These are phyloP conservation scores for Aporophyla lueneburgensis DNA, from an alignment of 2,888 invertebrate species.

Conservation along the genomic window DNA sequence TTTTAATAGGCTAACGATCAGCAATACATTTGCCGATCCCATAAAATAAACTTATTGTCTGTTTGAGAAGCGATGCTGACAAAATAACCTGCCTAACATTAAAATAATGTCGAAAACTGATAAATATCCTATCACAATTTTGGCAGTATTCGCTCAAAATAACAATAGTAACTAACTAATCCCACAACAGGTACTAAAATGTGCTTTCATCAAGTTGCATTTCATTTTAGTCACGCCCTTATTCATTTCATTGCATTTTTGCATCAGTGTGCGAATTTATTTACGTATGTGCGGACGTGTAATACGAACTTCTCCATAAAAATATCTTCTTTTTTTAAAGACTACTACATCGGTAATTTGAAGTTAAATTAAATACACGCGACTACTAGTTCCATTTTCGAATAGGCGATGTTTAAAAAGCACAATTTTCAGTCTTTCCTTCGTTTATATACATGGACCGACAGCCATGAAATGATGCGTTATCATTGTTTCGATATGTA, in stretches of 20 bases:
- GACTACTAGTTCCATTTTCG: slow-evolving; percentile 50
- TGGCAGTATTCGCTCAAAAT: slow-evolving; percentile 50
- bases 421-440: slow-evolving; percentile 86
- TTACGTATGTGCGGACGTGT: slow-evolving; percentile 41
- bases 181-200: slow-evolving; percentile 47
- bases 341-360: slow-evolving; percentile 41
- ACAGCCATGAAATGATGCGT: slow-evolving; percentile 63
- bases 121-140: slow-evolving; percentile 38
- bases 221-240: slow-evolving; percentile 32
- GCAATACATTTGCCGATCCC: slow-evolving; percentile 45
- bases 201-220: slow-evolving; percentile 31
- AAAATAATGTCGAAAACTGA: slow-evolving; percentile 46
- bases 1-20: slow-evolving; percentile 51
- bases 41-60: slow-evolving; percentile 65
- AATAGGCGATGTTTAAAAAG: slow-evolving; percentile 67
- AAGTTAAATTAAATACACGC: slow-evolving; percentile 47
- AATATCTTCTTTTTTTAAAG: slow-evolving; percentile 30
- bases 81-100: slow-evolving; percentile 55
- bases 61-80: slow-evolving; percentile 53
- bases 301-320: slow-evolving; percentile 28
- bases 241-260: slow-evolving; percentile 46
- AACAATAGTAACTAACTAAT: slow-evolving; percentile 50
- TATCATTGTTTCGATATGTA: slow-evolving; percentile 68
- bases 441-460: slow-evolving; percentile 86
- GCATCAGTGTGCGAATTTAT: slow-evolving; percentile 38